Evolutionary conservation across 2,797 vertebrate genomes (phyloP).

Genomic region (Graptemys geographica): DNA sequence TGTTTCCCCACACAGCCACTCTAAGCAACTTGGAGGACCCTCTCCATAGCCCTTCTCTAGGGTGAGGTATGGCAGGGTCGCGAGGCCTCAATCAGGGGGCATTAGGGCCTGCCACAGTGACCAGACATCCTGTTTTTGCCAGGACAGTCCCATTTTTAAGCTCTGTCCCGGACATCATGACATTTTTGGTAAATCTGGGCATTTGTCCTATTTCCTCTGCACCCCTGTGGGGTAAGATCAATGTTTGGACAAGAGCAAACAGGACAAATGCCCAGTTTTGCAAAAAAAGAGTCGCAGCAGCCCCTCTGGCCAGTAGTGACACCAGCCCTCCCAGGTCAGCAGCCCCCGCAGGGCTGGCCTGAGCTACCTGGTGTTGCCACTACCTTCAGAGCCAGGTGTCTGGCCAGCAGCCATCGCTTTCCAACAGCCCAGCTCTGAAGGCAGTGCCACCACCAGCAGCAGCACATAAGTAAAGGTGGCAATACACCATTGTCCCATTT

Average conservation of each 20-base stretch:
- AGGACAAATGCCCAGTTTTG: not conserved
- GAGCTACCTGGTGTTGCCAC: not conserved
- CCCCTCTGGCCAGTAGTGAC: no score
- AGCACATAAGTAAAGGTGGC: not conserved
- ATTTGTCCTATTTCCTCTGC: not conserved
- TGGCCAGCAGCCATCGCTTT: not conserved
- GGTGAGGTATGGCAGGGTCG: no score
- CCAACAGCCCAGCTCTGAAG: not conserved
- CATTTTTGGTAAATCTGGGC: not conserved
- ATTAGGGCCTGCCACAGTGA: no score
- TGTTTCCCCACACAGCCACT: no score
- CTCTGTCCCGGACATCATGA: not conserved
- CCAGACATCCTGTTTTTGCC: not conserved
- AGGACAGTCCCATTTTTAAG: not conserved
- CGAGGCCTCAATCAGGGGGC: no score
- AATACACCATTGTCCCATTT: not conserved
- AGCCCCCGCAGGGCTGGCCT: not conserved
- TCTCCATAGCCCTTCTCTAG: no score
- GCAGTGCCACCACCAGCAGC: not conserved
- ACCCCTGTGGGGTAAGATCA: no score
- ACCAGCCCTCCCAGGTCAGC: no score
- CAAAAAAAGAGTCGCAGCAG: no score
- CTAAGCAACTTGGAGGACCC: no score
- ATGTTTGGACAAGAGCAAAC: not conserved
- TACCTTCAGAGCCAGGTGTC: not conserved